These are phyloP conservation scores for Mechanitis messenoides DNA, from an alignment of 2,888 invertebrate species.

Conservation along the genomic window DNA sequence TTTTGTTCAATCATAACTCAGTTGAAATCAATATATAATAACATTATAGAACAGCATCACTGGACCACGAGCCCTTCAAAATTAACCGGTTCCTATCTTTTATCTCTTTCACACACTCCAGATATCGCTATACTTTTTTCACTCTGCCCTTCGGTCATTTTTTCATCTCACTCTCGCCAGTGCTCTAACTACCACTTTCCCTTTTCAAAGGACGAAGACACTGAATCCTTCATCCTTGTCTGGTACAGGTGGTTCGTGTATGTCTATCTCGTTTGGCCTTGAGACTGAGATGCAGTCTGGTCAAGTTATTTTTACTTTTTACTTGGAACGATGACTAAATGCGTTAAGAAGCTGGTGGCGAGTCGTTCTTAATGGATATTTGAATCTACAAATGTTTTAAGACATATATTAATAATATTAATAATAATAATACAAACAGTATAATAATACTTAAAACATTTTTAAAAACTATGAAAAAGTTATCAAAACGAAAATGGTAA, in stretches of 20 bases:
- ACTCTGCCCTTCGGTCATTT: constrained; percentile 63
- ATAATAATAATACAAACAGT: background rate
- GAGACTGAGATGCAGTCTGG: constrained; percentile 68
- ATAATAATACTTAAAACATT: too few species aligned
- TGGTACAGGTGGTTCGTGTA: constrained; percentile 23
- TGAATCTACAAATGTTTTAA: constrained; percentile 13
- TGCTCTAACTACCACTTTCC: constrained; percentile 70
- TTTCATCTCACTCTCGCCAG: constrained; percentile 74
- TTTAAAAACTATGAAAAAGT: too few species aligned
- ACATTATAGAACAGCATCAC: constrained; percentile 36
- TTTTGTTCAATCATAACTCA: constrained; percentile 40
- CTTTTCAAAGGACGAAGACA: constrained; percentile 76
- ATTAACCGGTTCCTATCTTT: constrained; percentile 66
- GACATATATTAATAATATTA: background rate
- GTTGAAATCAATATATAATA: constrained; percentile 60
- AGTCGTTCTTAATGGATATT: constrained; percentile 24
- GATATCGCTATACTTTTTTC: constrained; percentile 39
- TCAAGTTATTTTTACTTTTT: constrained; percentile 74
- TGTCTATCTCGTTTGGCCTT: constrained; percentile 62
- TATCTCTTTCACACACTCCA: constrained; percentile 38
- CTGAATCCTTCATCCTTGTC: constrained; percentile 41
- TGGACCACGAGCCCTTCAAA: constrained; percentile 73
- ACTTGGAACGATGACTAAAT: constrained; percentile 73
- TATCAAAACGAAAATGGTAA: too few species aligned
- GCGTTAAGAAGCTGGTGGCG: constrained; percentile 57